Base-by-base conservation (phyloP, 2,888 invertebrate genomes). In the Eilema depressum region DNA sequence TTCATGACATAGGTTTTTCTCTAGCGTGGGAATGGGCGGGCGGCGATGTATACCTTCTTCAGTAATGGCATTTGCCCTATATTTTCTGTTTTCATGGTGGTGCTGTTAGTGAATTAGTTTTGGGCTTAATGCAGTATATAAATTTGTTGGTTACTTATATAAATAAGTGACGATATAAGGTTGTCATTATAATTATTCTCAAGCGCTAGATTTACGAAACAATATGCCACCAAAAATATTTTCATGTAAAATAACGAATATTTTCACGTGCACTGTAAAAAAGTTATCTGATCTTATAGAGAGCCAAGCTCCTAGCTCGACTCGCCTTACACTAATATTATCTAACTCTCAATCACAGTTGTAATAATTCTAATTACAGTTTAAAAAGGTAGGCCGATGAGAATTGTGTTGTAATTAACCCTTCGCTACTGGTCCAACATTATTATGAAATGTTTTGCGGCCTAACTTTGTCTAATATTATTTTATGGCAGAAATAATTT, bases 1-100 rank as follows among this genome's bases (percentile, higher is more conserved):
- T 84, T 84, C 86, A 86, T 87, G 88, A 89, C 87, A 86, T 85
- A 86, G 85, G 87, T 83, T 86, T 89, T 85, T 82, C 83, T 75
- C 71, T 60, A 77, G 74, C 69, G 72, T 68, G 70, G 72, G 68
- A 83, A 75, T 75, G 78, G 75, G 57, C 61, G 73, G 67, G 68
- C 59, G 62, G 69, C 75, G 79, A 81, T 81, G 78, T 81, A 79
- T 83, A 81, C 75, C 68, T 79, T 76, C 68, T 79, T 76, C n/a
- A 17, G 23, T 30, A 57, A 57, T 57, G 57, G 25, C 57, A 33
- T 82, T 76, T 75, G 69, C 61, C 37, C 12, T 60, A 41, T 33
- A 61, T 66, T 66, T 70, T 41, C 33, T 37, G 56, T 28, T 69
- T 65, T 26, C 23, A 56, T 20, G 26, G 1, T 11, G 25, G 20